Conservation (phyloP, 2,797 vertebrate species). For the Pseudochirops corinnae region DNA sequence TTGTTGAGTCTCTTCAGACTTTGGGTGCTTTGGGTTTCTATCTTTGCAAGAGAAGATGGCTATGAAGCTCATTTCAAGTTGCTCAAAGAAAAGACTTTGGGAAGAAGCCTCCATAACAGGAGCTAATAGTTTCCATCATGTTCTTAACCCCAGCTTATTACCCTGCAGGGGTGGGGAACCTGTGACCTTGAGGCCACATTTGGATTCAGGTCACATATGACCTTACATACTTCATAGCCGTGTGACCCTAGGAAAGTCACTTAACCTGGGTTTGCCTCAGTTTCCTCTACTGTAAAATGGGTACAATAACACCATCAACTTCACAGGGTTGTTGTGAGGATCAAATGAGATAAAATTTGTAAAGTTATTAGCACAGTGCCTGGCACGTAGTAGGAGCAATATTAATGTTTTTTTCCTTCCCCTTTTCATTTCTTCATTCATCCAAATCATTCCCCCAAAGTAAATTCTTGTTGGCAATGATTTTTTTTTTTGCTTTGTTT, state of each 20-base stretch:
- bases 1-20: not conserved
- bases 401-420: not conserved
- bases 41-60: not conserved
- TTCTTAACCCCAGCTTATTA: no score
- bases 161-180: no score
- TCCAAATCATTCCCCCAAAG: not conserved
- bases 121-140: no score
- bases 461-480: not conserved
- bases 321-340: not conserved
- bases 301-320: not conserved
- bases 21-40: not conserved
- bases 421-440: not conserved
- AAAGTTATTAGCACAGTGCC: not conserved
- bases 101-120: no score
- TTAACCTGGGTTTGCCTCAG: not conserved
- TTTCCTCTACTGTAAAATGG: not conserved
- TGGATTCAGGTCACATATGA: no score
- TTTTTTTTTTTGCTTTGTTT: not conserved
- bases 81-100: no score
- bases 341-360: not conserved
- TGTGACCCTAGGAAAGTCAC: not conserved
- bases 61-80: no score
- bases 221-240: no score
- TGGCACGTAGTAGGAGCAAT: not conserved
- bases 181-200: no score